Conservation (phyloP, 2,113 vertebrate genomes). For the Numenius arquata region DNA sequence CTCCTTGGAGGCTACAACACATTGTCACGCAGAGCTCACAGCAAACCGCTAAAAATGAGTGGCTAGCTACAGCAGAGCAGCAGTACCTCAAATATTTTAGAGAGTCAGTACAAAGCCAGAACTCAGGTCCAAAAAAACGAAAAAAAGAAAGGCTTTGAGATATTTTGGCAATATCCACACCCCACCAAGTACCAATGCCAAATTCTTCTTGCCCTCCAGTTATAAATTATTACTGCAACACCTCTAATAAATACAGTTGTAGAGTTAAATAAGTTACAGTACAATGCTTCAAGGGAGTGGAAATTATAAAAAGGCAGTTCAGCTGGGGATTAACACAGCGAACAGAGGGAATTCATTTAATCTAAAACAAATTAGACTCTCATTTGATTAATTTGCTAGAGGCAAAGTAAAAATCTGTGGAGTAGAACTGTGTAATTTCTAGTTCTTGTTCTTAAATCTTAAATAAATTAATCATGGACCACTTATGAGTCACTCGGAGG, state of each 20-base stretch:
- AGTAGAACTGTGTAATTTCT: conserved; percentile 45
- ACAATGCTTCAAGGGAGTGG: conserved; percentile 14
- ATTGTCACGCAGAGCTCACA: background rate
- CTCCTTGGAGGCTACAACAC: background rate
- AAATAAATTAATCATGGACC: conserved; percentile 50
- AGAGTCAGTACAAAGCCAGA: background rate
- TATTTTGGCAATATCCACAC: background rate
- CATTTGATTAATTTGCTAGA: conserved; percentile 54
- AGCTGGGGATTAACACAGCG: background rate
- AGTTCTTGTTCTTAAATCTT: conserved; percentile 46
- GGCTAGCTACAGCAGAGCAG: background rate
- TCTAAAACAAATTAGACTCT: conserved; percentile 51
- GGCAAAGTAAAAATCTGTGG: conserved; percentile 45
- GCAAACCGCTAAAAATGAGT: background rate
- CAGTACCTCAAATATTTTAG: background rate
- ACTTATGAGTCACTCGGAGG: conserved; percentile 22
- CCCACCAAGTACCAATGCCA: background rate
- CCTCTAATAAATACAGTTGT: conserved; percentile 41
- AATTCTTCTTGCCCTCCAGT: conserved; percentile 9
- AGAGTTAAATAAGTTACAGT: conserved; percentile 39
- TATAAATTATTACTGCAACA: conserved; percentile 26
- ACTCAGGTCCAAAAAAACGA: background rate
- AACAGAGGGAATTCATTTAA: conserved; percentile 54
- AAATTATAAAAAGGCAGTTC: conserved; percentile 38
- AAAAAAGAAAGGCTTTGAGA: background rate